Evolutionary conservation across 1,140 invertebrate genomes (phyloP).

Genomic region (Diplogasteroides magnus): DNA sequence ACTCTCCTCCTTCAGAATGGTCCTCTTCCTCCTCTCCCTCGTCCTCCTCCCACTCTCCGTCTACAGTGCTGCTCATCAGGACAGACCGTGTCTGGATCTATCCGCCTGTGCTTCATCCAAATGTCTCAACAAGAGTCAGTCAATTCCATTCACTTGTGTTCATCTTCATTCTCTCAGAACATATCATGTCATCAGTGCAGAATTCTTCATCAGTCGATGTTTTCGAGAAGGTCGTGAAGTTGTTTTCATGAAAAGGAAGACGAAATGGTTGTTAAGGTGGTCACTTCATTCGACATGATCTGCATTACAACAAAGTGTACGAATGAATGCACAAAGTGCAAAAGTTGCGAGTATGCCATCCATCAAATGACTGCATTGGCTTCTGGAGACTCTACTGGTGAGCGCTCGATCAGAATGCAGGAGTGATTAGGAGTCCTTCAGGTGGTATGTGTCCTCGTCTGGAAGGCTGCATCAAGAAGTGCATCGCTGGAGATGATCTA

Average conservation of each 20-base stretch:
- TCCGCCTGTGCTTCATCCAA: neutral
- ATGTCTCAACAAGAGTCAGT: neutral
- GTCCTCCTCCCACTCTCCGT: too few species aligned
- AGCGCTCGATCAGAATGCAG: neutral
- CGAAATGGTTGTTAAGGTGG: neutral
- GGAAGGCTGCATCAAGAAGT: conserved; percentile 25
- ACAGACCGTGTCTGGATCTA: neutral
- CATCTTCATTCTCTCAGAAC: neutral
- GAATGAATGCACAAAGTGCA: conserved; percentile 23
- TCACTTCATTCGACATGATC: conserved; percentile 25
- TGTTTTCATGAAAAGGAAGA: neutral
- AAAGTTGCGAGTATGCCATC: conserved; percentile 28
- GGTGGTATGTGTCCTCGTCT: conserved; percentile 29
- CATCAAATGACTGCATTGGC: conserved; percentile 31
- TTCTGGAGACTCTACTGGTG: conserved; percentile 24
- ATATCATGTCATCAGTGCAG: neutral
- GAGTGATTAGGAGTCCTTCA: conserved; percentile 7
- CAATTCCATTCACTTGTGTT: neutral
- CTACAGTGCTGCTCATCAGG: too few species aligned
- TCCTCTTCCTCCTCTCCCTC: too few species aligned
- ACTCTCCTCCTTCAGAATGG: too few species aligned
- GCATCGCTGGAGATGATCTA: conserved; percentile 15
- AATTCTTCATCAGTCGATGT: neutral
- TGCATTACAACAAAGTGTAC: conserved; percentile 30
- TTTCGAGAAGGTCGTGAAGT: neutral